These are phyloP conservation scores for Setophaga coronata DNA, from an alignment of 2,113 vertebrate genomes.

Conservation along the genomic window DNA sequence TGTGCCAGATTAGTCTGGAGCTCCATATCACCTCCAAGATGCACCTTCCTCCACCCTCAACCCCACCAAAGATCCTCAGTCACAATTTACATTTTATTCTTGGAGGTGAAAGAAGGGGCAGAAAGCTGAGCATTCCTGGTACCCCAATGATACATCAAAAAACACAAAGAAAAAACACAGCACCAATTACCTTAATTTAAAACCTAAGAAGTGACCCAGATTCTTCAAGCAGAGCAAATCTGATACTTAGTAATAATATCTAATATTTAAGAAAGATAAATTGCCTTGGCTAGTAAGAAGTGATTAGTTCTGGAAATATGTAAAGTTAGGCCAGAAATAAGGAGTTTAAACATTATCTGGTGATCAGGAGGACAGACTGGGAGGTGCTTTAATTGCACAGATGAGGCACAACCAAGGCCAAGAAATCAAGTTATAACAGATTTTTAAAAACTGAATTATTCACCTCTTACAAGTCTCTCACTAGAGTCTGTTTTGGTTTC, in stretches of 20 bases:
- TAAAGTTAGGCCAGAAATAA: background rate
- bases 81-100: background rate
- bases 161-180: background rate
- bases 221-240: background rate
- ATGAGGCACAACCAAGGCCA: slow-evolving; percentile 13
- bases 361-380: slow-evolving; percentile 33
- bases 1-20: background rate
- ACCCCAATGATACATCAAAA: background rate
- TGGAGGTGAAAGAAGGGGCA: background rate
- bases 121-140: background rate
- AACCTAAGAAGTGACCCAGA: background rate
- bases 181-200: background rate
- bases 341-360: slow-evolving; percentile 14
- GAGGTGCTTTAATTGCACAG: slow-evolving; percentile 49
- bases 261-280: background rate
- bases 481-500: background rate
- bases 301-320: slow-evolving; percentile 14
- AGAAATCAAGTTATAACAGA: slow-evolving; percentile 48
- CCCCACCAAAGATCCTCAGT: background rate
- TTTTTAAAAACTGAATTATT: slow-evolving; percentile 12
- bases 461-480: background rate
- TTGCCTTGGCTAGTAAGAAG: background rate
- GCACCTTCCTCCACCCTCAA: background rate
- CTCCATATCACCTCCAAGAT: background rate
- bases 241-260: background rate